A percentile compares a stretch with the other conserved stretches of the same genome.
These are phyloP conservation scores for Erebia epiphron DNA, from an alignment of 2,888 invertebrate genomes.

Conservation along the genomic window DNA sequence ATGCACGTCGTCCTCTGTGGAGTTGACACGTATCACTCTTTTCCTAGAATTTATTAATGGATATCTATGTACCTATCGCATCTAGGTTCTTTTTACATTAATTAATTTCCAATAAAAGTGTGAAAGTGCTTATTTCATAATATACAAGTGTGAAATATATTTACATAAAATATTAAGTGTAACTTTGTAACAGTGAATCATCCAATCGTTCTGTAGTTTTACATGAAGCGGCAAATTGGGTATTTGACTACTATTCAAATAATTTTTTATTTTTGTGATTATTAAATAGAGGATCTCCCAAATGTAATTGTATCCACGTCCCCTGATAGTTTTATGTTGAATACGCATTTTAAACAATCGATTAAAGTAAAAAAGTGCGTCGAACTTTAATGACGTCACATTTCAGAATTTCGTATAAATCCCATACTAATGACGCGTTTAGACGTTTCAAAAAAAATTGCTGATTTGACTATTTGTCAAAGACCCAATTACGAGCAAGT, in stretches of 20 bases:
- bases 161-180: not conserved
- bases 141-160: constrained; percentile 21
- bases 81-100: constrained; percentile 49
- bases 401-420: too few relatives aligned
- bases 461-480: too few relatives aligned
- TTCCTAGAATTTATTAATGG: constrained; percentile 86
- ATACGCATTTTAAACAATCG: too few relatives aligned
- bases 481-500: constrained; percentile 9
- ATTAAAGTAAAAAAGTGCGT: too few relatives aligned
- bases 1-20: constrained; percentile 89
- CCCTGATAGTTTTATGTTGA: too few relatives aligned
- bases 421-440: too few relatives aligned
- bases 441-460: too few relatives aligned
- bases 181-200: not conserved
- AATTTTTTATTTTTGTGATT: too few relatives aligned
- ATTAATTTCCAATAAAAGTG: constrained; percentile 32
- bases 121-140: constrained; percentile 39
- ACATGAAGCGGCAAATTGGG: not conserved
- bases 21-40: constrained; percentile 89
- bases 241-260: too few relatives aligned
- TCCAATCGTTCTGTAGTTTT: not conserved
- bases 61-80: constrained; percentile 80
- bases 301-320: too few relatives aligned
- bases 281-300: too few relatives aligned
- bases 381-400: too few relatives aligned